These are phyloP conservation scores for Acronicta aceris DNA, from an alignment of 2,888 invertebrate species.

Conservation along the genomic window DNA sequence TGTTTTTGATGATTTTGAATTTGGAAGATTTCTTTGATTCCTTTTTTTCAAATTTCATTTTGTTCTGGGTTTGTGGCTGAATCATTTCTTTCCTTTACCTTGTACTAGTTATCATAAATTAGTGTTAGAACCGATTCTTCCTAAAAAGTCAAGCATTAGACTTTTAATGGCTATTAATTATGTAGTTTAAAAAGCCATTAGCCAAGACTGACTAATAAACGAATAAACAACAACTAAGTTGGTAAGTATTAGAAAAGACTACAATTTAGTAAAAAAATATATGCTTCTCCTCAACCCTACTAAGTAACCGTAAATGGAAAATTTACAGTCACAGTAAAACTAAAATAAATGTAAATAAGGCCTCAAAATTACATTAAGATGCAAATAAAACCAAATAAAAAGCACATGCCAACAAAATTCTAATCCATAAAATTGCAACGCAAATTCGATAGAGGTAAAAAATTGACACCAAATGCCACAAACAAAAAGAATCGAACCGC, in stretches of 20 bases:
- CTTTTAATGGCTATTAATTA: no score
- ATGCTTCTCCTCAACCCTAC: not conserved
- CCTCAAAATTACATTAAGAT: conserved; percentile 30
- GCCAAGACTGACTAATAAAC: no score
- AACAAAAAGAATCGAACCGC: conserved; percentile 78
- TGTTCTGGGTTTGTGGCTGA: not conserved
- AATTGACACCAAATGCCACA: conserved; percentile 77
- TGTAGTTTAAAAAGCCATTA: no score
- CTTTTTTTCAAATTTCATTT: not conserved
- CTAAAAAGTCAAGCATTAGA: no score
- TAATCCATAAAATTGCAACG: conserved; percentile 69
- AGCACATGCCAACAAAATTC: conserved; percentile 42
- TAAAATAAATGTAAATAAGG: conserved; percentile 14
- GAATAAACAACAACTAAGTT: no score
- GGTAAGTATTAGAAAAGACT: no score
- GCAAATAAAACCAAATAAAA: conserved; percentile 47
- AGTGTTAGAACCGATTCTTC: no score
- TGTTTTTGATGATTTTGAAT: conserved; percentile 33
- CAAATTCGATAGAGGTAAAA: conserved; percentile 74
- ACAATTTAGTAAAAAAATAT: no score
- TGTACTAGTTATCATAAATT: no score
- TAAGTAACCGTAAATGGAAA: not conserved
- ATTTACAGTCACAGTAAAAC: not conserved
- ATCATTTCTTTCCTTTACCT: no score
- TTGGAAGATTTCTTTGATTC: conserved; percentile 4